Conservation (phyloP, 2,113 vertebrate species). For the Tringa solitaria region DNA sequence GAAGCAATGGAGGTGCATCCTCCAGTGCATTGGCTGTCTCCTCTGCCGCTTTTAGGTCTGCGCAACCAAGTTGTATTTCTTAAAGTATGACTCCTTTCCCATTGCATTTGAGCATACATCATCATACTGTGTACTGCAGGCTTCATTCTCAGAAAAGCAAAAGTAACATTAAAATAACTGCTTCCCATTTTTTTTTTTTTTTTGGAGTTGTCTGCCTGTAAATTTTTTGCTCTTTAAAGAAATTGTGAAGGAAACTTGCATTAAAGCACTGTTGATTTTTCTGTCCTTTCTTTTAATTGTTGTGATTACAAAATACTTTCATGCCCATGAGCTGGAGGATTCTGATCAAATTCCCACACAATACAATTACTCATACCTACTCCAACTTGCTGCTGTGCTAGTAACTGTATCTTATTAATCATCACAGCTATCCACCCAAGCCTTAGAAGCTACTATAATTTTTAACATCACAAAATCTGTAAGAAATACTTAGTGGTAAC, state of each 20-base stretch:
- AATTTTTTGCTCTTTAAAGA: not conserved
- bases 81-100: not conserved
- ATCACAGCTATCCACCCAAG: not conserved
- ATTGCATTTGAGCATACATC: not conserved
- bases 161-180: not conserved
- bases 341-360: conserved; percentile 3
- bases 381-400: not conserved
- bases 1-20: not conserved
- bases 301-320: conserved; percentile 4
- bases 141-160: not conserved
- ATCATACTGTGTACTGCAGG: not conserved
- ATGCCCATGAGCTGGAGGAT: not conserved
- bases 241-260: not conserved
- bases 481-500: not conserved
- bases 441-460: not conserved
- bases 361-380: conserved; percentile 5
- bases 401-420: not conserved
- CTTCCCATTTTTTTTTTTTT: not conserved
- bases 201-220: not conserved
- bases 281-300: not conserved
- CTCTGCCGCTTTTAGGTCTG: not conserved
- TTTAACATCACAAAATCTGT: not conserved
- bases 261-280: not conserved
- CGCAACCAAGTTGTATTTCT: not conserved
- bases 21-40: not conserved